Conservation (phyloP, 1,140 invertebrate genomes). For the Nixonia krombeini region DNA sequence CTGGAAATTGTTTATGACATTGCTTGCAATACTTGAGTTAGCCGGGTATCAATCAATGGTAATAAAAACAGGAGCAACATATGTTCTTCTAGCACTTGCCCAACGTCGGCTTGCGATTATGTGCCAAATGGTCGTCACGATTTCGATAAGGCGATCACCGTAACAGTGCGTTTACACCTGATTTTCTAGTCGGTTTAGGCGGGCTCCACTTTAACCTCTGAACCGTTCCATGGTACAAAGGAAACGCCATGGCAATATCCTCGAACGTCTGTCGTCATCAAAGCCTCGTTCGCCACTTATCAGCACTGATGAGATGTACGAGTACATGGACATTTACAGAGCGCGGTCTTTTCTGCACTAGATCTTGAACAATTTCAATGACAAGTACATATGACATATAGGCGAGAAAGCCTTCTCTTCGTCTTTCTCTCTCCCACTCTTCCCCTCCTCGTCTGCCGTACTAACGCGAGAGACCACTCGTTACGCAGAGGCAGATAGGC, state of each 20-base stretch:
- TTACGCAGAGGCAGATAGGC: constrained; percentile 7
- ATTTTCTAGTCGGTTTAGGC: too few species aligned
- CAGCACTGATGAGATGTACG: constrained; percentile 17
- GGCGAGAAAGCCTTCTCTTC: constrained; percentile 14
- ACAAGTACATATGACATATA: constrained; percentile 51
- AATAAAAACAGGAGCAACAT: too few species aligned
- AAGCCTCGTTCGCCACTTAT: constrained; percentile 22
- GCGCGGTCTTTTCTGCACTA: constrained; percentile 59
- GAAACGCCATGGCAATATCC: constrained; percentile 9
- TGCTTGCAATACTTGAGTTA: too few species aligned
- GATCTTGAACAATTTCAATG: constrained; percentile 69
- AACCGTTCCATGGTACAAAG: background rate
- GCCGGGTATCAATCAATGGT: too few species aligned
- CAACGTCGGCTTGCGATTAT: too few species aligned
- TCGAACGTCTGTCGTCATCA: constrained; percentile 5
- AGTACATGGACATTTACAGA: constrained; percentile 12
- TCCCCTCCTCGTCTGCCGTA: background rate
- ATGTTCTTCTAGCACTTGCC: too few species aligned
- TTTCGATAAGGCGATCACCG: too few species aligned
- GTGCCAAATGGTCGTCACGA: too few species aligned
- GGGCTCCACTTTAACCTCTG: background rate
- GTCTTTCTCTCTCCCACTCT: background rate
- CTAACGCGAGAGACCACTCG: constrained; percentile 1
- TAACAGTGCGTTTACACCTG: too few species aligned
- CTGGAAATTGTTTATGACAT: too few species aligned